These are phyloP conservation scores for Drosophila emarginata DNA, from an alignment of 2,888 invertebrate species.

Conservation along the genomic window DNA sequence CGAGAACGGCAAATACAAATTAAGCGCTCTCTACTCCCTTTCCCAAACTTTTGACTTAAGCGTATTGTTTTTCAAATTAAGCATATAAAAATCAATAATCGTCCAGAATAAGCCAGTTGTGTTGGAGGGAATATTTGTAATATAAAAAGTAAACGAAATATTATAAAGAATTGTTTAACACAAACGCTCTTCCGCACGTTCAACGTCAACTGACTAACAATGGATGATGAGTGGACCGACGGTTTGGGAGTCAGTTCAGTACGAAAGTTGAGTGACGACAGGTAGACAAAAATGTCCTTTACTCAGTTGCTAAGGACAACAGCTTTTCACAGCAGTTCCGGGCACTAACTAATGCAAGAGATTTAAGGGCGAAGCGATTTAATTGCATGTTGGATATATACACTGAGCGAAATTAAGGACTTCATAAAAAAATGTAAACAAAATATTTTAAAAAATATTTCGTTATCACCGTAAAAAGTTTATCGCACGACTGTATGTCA, in stretches of 20 bases:
- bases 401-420: neutral
- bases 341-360: neutral
- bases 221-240: conserved; percentile 40
- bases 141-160: conserved; percentile 15
- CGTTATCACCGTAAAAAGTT: too few relatives aligned
- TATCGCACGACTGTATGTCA: too few relatives aligned
- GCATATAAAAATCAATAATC: conserved; percentile 40
- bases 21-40: conserved; percentile 70
- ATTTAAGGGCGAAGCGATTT: conserved; percentile 7
- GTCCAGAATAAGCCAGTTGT: neutral
- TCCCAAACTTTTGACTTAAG: conserved; percentile 62
- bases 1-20: conserved; percentile 34
- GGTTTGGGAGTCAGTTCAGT: conserved; percentile 49
- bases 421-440: neutral
- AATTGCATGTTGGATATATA: neutral
- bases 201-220: conserved; percentile 66
- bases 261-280: conserved; percentile 42
- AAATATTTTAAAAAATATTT: too few relatives aligned
- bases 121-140: neutral
- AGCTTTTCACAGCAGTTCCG: neutral
- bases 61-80: conserved; percentile 18
- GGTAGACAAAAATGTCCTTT: conserved; percentile 39
- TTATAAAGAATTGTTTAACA: conserved; percentile 50
- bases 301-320: conserved; percentile 46
- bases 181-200: conserved; percentile 78